Percentiles rank a stretch among this genome's conserved stretches.
Conservation (phyloP, 2,888 invertebrate species). For the Apomyelois bistriatella region DNA sequence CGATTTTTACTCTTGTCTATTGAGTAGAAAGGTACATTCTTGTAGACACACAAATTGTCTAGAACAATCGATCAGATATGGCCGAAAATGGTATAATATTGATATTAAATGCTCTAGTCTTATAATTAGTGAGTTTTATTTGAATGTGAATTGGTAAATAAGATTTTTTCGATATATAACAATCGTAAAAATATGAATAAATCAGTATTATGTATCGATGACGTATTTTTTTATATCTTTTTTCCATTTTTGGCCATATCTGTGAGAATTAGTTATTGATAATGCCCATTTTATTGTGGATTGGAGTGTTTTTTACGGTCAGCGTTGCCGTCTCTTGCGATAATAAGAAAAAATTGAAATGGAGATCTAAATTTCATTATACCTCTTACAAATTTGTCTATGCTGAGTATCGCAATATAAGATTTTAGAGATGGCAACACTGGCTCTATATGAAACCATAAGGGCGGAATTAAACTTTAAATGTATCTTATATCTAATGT, state of each 20-base stretch:
- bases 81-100: background rate
- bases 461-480: slow-evolving; percentile 20
- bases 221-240: background rate
- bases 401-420: too few species aligned
- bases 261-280: background rate
- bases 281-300: slow-evolving; percentile 21
- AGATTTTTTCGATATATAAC: background rate
- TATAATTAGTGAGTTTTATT: background rate
- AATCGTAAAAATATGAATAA: background rate
- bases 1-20: slow-evolving; percentile 60
- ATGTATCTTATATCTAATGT: too few species aligned
- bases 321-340: too few species aligned
- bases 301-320: slow-evolving; percentile 2
- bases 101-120: slow-evolving; percentile 12
- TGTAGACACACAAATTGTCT: slow-evolving; percentile 23
- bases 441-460: background rate
- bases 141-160: background rate
- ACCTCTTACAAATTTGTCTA: too few species aligned
- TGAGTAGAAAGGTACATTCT: slow-evolving; percentile 37
- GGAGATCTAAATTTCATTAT: too few species aligned
- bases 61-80: background rate
- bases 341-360: too few species aligned
- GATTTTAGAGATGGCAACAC: too few species aligned
- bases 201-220: background rate
- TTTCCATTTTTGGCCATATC: background rate